Percentiles rank a stretch among this genome's conserved stretches.
Conservation (phyloP, 2,113 vertebrate genomes). For the Pampusana beccarii region DNA sequence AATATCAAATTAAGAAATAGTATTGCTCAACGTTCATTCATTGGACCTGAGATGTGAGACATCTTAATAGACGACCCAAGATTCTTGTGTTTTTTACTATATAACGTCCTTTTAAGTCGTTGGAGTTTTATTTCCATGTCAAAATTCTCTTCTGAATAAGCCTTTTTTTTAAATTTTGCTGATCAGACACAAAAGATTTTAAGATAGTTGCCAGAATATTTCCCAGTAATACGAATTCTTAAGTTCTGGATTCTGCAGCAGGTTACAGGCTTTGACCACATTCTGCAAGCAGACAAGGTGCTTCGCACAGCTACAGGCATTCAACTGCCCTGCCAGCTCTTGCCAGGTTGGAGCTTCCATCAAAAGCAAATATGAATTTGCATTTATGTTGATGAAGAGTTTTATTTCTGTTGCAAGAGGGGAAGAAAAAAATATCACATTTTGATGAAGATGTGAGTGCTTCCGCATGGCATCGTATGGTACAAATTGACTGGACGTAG, state of each 20-base stretch:
- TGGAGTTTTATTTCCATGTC: background rate
- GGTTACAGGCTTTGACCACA: background rate
- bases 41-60: background rate
- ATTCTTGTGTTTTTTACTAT: background rate
- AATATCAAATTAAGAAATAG: background rate
- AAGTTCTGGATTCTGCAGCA: background rate
- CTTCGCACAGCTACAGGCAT: background rate
- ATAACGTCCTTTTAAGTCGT: background rate
- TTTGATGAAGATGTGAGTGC: background rate
- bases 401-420: background rate
- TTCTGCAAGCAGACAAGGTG: background rate
- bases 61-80: background rate
- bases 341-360: background rate
- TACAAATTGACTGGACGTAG: accelerated
- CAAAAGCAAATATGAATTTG: background rate
- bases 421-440: background rate
- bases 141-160: background rate
- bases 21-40: background rate
- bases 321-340: background rate
- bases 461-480: background rate
- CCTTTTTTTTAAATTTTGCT: background rate
- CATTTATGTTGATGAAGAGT: background rate
- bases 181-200: background rate
- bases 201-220: background rate
- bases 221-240: background rate